These are phyloP conservation scores for Calameuta pallipes DNA, from an alignment of 2,888 invertebrate species.

Conservation along the genomic window DNA sequence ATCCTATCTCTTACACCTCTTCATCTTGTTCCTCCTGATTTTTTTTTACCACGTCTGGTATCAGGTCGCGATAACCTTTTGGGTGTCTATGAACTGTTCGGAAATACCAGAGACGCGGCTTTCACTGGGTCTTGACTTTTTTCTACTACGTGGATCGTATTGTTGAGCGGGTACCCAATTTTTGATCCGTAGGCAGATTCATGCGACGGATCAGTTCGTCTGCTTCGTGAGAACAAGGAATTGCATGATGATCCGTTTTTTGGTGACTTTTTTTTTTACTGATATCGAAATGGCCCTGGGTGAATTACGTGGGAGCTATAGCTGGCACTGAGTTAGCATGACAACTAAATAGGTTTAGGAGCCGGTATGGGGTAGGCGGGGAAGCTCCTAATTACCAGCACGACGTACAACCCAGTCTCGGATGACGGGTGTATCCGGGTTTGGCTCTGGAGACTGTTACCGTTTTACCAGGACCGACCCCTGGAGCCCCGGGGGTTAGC, in stretches of 20 bases:
- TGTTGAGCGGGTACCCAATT: background rate
- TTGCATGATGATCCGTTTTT: background rate
- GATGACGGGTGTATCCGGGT: constrained; percentile 52
- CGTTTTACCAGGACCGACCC: constrained; percentile 5
- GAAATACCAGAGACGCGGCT: background rate
- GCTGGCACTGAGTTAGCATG: constrained; percentile 18
- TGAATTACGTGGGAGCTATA: background rate
- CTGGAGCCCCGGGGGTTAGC: constrained; percentile 23
- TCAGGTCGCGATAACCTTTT: background rate
- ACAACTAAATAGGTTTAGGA: constrained; percentile 43
- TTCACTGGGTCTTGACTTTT: background rate
- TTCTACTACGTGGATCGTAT: background rate
- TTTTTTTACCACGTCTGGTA: background rate
- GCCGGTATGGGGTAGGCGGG: constrained; percentile 33
- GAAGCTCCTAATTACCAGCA: constrained; percentile 51
- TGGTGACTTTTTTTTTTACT: background rate
- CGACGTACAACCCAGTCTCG: constrained; percentile 37
- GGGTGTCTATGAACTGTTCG: background rate
- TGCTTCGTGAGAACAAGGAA: background rate
- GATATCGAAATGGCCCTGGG: background rate
- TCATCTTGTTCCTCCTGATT: background rate
- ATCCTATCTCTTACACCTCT: background rate
- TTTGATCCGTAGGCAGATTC: background rate
- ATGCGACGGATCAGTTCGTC: background rate
- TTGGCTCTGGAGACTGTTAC: constrained; percentile 47